A percentile compares a stretch with the other conserved stretches of the same genome.
phyloP scores from a whole-genome alignment of 1,140 invertebrate genomes.

The Prorops nasuta region DNA sequence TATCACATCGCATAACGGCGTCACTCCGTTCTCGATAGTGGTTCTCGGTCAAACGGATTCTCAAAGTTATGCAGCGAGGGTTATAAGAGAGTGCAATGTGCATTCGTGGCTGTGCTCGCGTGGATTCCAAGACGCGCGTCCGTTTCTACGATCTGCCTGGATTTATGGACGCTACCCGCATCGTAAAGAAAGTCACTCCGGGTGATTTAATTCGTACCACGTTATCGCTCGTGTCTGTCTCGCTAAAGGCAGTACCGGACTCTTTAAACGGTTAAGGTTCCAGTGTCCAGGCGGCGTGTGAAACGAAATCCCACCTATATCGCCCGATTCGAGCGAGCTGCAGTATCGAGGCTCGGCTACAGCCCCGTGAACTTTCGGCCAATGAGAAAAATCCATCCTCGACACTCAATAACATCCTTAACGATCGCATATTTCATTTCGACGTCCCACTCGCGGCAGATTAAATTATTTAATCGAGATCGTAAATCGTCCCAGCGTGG shows the following conservation, averaged over 20 bases:
- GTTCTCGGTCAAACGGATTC: conserved; percentile 54
- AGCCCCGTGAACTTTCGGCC: no score
- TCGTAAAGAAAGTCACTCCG: conserved; percentile 22
- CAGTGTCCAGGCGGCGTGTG: neutral
- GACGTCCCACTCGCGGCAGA: conserved; percentile 8
- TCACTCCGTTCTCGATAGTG: conserved; percentile 51
- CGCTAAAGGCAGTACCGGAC: conserved; percentile 7
- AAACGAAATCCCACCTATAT: neutral
- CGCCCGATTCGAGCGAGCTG: no score
- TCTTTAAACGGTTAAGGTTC: conserved; percentile 12
- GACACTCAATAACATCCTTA: neutral
- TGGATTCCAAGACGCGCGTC: conserved; percentile 37
- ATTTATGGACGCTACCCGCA: conserved; percentile 38
- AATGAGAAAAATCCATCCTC: no score
- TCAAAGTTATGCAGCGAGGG: conserved; percentile 51
- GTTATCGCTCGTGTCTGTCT: conserved; percentile 19
- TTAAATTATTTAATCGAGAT: conserved; percentile 12
- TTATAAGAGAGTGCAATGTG: conserved; percentile 49
- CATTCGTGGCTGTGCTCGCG: conserved; percentile 31
- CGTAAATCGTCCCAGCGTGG: conserved; percentile 7
- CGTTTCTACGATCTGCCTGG: conserved; percentile 36
- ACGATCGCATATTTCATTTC: conserved; percentile 8
- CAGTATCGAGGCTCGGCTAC: no score
- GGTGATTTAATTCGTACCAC: conserved; percentile 31
- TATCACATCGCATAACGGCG: conserved; percentile 56